Conservation (phyloP, 2,797 vertebrate genomes). For the Mormyrops attenuatus region DNA sequence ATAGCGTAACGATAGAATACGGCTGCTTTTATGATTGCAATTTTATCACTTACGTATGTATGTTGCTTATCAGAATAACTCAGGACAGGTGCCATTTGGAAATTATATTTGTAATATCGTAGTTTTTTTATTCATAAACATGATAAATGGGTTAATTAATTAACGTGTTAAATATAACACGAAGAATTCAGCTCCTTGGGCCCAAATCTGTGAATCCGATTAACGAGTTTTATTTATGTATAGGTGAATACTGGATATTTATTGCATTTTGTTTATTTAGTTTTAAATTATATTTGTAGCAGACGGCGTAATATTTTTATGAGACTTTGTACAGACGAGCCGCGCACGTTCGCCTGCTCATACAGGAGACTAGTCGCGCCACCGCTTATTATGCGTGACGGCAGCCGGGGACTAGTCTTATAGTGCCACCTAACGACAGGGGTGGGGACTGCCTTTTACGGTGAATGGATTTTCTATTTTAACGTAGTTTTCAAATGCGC, state of each 20-base stretch:
- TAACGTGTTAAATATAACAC: neutral
- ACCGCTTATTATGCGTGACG: neutral
- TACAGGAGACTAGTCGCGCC: neutral
- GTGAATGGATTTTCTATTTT: neutral
- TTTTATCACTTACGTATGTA: neutral
- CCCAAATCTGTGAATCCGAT: neutral
- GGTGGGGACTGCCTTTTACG: neutral
- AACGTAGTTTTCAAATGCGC: neutral
- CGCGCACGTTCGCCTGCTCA: neutral
- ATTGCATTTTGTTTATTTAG: neutral
- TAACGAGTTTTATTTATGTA: neutral
- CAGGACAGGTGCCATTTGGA: neutral
- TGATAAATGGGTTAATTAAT: neutral
- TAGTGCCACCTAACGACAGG: neutral
- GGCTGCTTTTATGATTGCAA: neutral
- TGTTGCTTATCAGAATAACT: neutral
- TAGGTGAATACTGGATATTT: neutral
- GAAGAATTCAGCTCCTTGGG: neutral
- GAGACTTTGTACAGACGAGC: neutral
- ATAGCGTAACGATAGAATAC: neutral
- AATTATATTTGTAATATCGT: neutral
- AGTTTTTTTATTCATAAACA: neutral
- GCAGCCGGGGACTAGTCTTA: neutral
- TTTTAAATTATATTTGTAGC: neutral
- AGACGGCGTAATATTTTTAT: neutral